Evolutionary conservation across 2,888 invertebrate species (phyloP).

Genomic region (Polydrusus tereticollis): DNA sequence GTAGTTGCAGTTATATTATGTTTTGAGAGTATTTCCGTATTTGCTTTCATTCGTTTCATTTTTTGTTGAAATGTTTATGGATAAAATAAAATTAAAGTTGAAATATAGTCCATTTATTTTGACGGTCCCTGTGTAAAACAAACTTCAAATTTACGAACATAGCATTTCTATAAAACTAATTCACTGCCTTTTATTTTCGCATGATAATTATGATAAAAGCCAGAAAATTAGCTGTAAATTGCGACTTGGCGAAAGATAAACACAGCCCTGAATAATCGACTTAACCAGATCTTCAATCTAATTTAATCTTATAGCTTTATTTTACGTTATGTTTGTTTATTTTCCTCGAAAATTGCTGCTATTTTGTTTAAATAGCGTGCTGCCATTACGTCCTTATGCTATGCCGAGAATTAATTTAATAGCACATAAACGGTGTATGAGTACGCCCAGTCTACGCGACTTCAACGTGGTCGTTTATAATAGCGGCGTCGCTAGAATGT

Average conservation of each 20-base stretch:
- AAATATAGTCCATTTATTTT: too few relatives aligned
- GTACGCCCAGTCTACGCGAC: conserved; percentile 20
- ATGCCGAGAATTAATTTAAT: conserved; percentile 40
- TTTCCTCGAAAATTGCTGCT: conserved; percentile 46
- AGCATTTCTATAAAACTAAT: not conserved
- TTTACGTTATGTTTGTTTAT: conserved; percentile 48
- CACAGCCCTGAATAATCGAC: conserved; percentile 31
- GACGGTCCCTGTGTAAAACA: too few relatives aligned
- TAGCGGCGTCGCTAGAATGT: not conserved
- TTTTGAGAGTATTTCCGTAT: too few relatives aligned
- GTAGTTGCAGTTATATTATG: too few relatives aligned
- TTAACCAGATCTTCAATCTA: conserved; percentile 46
- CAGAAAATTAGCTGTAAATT: conserved; percentile 48
- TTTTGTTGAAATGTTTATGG: too few relatives aligned
- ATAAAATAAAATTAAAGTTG: too few relatives aligned
- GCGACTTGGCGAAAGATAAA: conserved; percentile 42
- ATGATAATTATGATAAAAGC: conserved; percentile 46
- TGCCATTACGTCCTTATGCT: conserved; percentile 30
- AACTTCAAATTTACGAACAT: not conserved
- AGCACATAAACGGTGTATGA: conserved; percentile 19
- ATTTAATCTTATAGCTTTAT: conserved; percentile 51
- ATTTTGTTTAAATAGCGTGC: conserved; percentile 47
- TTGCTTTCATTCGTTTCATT: too few relatives aligned
- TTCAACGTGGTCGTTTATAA: not conserved
- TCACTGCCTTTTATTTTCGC: conserved; percentile 22